Base-by-base conservation (phyloP, 2,113 vertebrate species). In the Pachycephala philippinensis region DNA sequence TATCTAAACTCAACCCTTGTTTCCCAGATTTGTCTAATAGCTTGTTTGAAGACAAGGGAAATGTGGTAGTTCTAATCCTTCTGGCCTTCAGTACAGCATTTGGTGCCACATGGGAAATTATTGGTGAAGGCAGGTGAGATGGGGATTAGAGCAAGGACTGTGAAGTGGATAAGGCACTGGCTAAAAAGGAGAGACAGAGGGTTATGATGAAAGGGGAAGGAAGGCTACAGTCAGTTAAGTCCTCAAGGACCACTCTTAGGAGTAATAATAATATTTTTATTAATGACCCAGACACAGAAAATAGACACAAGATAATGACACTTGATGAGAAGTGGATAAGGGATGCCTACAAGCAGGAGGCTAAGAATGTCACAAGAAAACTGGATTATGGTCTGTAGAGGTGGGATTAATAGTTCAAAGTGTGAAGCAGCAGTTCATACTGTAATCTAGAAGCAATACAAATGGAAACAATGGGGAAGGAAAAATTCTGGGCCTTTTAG, bases 1-100 rank as follows among this genome's bases (percentile, higher is more conserved):
- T 74, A 63, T 90, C 90, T 80, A 33, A 95, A 77, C 42, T 94
- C 53, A 69, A 27, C 11, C 7, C 16, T 77, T 83, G 21, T 42
- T 91, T 95, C 63, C 57, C 50, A 89, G 57, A 61, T 93, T 89
- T 91, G 33, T 91, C 49, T 96, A 88, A 83, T 47, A 91, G 37
- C 53, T 79, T 76, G 26, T 91, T 37, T 93, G 74, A 94, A 89
- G 77, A 63, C 68, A 80, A 63, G 42, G 30, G 50, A 84, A 84
- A 81, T 74, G 52, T 74, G 47, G 63, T 89, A 63, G 42, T 81
- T 86, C 37, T 77, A 92, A 90, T 88, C 59, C 70, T 86, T 77
- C 54, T 81, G 54, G 76, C 49, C 59, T 90, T 90, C 79, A 39
- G 22, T 53, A 65, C 64, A 64, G 11, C 27, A 47, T 72, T 85